phyloP scores from a whole-genome alignment of 2,797 vertebrate genomes.

The Tachyglossus aculeatus region DNA sequence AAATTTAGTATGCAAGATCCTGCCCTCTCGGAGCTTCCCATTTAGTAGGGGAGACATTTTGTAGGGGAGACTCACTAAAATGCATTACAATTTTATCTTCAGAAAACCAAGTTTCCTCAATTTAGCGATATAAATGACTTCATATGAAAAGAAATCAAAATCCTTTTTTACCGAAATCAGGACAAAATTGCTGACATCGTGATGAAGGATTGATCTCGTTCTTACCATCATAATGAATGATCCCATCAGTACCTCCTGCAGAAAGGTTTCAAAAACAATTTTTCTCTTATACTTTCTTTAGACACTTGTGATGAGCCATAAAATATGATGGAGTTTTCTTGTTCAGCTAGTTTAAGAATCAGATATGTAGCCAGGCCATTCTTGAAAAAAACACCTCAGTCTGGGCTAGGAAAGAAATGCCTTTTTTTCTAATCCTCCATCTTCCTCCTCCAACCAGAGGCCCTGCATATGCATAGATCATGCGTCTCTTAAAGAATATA shows the following conservation, averaged over 20 bases:
- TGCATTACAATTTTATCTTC: not conserved
- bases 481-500: too few species aligned
- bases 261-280: constrained; percentile 10
- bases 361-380: constrained; percentile 56
- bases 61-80: too few species aligned
- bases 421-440: too few species aligned
- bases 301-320: constrained; percentile 56
- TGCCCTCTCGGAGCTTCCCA: too few species aligned
- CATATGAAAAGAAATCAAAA: too few species aligned
- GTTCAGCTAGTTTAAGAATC: constrained; percentile 45
- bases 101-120: constrained; percentile 20
- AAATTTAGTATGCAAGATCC: too few species aligned
- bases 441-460: too few species aligned
- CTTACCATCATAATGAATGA: not conserved
- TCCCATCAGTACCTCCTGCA: constrained; percentile 13
- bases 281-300: constrained; percentile 27
- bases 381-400: constrained; percentile 58
- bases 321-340: constrained; percentile 26
- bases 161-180: too few species aligned
- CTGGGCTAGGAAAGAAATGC: too few species aligned
- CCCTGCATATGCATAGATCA: too few species aligned
- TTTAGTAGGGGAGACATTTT: too few species aligned
- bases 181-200: not conserved
- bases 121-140: too few species aligned
- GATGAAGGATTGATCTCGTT: constrained; percentile 12